Evolutionary conservation across 1,140 invertebrate species (phyloP), one percentile per base, ranked within the genome.

Genomic region (Popillia japonica): DNA sequence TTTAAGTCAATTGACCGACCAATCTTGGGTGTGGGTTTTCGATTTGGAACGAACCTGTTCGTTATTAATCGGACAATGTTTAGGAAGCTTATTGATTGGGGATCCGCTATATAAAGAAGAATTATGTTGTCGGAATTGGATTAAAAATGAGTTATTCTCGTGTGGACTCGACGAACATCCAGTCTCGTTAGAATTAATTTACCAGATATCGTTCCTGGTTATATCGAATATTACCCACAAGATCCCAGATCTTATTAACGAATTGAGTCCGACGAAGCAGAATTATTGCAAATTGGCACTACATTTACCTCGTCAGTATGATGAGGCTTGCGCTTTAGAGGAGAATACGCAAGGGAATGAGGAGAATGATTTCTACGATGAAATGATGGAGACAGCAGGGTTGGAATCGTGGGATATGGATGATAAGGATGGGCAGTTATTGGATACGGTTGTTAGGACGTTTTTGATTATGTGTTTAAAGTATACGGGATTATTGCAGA

Each of bases 41-140:
- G 92, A 92, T 84, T 83, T 92, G 80, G 90, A 92, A 83, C 84
- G 90, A 80, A 88, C 90, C 0, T 91, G 90, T 83, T 88, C 90
- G 40, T 84, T 92, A 41, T 84, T 93, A 77, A 88, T 92, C 76
- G 92, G 92, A 14, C 87, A 90, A 44, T 90, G 90, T 82, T 86
- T 93, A 40, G 90, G 90, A 3, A 89, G 88, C 14, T 90, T 91
- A 87, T 81, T 92, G 41, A 84, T 89, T 27, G 91, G 91, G 3
- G 80, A 87, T 6, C 86, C 87, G 9, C 77, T 87, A 10, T 9
- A 40, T 20, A 81, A 83, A 44, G 86, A 88, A 78, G 91, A 92
- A 84, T 80, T 83, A n/a, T 81, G 86, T 23, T 87, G 86, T 76
- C 82, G 82, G 8, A 77, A 86, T 73, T 92, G 91, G 91, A 83